Conservation (phyloP, 1,140 invertebrate species). For the Drosophila yakuba region DNA sequence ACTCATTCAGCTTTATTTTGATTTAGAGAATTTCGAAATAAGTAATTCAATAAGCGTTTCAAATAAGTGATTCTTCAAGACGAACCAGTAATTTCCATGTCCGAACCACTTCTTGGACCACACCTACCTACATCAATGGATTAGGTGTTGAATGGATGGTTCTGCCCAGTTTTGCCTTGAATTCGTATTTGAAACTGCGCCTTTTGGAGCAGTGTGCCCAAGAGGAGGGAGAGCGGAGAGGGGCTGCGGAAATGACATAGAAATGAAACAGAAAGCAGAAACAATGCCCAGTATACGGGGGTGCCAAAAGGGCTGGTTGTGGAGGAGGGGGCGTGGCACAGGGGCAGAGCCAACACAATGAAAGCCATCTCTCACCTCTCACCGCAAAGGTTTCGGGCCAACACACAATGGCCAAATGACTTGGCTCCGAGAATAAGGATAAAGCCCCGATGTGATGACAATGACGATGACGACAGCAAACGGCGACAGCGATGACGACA, state of each 20-base stretch:
- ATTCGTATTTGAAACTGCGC: not conserved
- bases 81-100: too few species aligned
- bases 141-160: too few species aligned
- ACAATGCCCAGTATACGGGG: conserved; percentile 50
- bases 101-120: too few species aligned
- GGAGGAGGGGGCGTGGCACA: not conserved
- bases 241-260: conserved; percentile 73
- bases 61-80: too few species aligned
- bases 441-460: conserved; percentile 18
- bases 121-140: too few species aligned
- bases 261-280: conserved; percentile 76
- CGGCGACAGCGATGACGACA: conserved; percentile 34
- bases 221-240: not conserved
- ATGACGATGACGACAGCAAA: conserved; percentile 15
- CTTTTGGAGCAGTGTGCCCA: conserved; percentile 7
- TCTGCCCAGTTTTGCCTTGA: not conserved
- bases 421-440: conserved; percentile 32
- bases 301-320: not conserved
- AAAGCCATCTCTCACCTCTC: conserved; percentile 39
- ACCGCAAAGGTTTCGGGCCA: conserved; percentile 51
- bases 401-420: conserved; percentile 53
- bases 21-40: not conserved
- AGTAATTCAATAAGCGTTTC: not conserved
- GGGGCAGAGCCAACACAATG: conserved; percentile 22
- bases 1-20: too few species aligned